Evolutionary conservation across 2,797 vertebrate species (phyloP).

Genomic region (Botia kubotai): DNA sequence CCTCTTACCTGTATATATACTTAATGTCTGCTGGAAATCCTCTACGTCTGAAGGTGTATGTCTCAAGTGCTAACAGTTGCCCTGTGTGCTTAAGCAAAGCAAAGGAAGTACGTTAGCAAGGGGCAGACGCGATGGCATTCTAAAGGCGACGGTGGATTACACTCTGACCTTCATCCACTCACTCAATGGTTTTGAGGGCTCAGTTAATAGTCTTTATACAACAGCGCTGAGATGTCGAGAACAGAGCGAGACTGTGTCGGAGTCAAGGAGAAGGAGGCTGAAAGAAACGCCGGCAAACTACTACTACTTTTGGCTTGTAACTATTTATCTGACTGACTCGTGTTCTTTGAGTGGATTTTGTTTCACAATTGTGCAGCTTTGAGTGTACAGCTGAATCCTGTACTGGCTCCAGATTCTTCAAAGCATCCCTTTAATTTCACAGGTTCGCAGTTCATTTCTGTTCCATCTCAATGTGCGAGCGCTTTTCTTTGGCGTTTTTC

Average conservation of each 20-base stretch:
- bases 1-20: constrained; percentile 55
- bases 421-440: constrained; percentile 7
- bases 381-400: constrained; percentile 36
- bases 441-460: constrained; percentile 12
- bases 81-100: constrained; percentile 45
- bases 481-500: not conserved
- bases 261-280: constrained; percentile 18
- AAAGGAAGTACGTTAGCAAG: constrained; percentile 50
- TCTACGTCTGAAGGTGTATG: constrained; percentile 38
- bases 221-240: constrained; percentile 3
- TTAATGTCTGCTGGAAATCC: constrained; percentile 48
- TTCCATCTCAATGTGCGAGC: constrained; percentile 12
- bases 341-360: constrained; percentile 51
- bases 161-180: constrained; percentile 47
- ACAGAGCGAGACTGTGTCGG: constrained; percentile 16
- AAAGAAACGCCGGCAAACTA: constrained; percentile 21
- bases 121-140: constrained; percentile 41
- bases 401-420: constrained; percentile 21
- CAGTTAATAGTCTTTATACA: constrained; percentile 52
- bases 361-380: constrained; percentile 43
- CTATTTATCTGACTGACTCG: constrained; percentile 53
- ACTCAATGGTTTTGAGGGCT: constrained; percentile 39
- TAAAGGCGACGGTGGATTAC: constrained; percentile 50
- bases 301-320: constrained; percentile 44
- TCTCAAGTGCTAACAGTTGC: constrained; percentile 50